These are phyloP conservation scores for Apotomis capreana DNA, from an alignment of 2,888 invertebrate species.

Conservation along the genomic window DNA sequence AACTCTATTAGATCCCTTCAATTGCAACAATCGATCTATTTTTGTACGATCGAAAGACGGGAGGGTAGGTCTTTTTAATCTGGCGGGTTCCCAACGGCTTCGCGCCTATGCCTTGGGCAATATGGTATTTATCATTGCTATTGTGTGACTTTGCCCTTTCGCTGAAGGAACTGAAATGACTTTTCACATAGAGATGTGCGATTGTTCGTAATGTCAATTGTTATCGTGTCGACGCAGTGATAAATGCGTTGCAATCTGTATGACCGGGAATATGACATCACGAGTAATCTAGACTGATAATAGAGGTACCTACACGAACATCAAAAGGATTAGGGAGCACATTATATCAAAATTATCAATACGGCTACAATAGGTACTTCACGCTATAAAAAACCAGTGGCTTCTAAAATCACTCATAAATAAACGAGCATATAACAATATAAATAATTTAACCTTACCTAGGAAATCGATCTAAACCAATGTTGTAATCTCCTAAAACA, in stretches of 20 bases:
- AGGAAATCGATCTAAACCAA: too few species aligned
- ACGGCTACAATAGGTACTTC: too few species aligned
- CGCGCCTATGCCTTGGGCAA: slow-evolving; percentile 70
- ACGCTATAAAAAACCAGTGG: too few species aligned
- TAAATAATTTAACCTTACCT: too few species aligned
- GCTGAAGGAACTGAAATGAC: slow-evolving; percentile 60
- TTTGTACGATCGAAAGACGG: slow-evolving; percentile 44
- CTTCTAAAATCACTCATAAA: too few species aligned
- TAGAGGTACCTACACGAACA: neutral
- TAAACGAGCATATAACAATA: too few species aligned
- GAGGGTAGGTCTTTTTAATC: slow-evolving; percentile 53
- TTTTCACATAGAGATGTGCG: slow-evolving; percentile 51
- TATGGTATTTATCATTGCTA: slow-evolving; percentile 74
- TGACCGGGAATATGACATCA: slow-evolving; percentile 1
- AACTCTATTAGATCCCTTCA: slow-evolving; percentile 55
- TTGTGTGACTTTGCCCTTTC: slow-evolving; percentile 68
- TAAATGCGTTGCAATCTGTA: slow-evolving; percentile 33
- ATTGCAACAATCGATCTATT: slow-evolving; percentile 48
- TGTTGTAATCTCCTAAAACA: too few species aligned
- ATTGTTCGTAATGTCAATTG: slow-evolving; percentile 56
- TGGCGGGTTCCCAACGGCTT: slow-evolving; percentile 60
- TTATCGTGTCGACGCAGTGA: slow-evolving; percentile 46
- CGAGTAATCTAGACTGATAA: slow-evolving; percentile 4
- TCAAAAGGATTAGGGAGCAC: neutral
- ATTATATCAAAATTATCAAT: too few species aligned